A percentile compares a stretch with the other conserved stretches of the same genome.
Conservation (phyloP, 1,140 invertebrate species). For the Adoxophyes honmai region DNA sequence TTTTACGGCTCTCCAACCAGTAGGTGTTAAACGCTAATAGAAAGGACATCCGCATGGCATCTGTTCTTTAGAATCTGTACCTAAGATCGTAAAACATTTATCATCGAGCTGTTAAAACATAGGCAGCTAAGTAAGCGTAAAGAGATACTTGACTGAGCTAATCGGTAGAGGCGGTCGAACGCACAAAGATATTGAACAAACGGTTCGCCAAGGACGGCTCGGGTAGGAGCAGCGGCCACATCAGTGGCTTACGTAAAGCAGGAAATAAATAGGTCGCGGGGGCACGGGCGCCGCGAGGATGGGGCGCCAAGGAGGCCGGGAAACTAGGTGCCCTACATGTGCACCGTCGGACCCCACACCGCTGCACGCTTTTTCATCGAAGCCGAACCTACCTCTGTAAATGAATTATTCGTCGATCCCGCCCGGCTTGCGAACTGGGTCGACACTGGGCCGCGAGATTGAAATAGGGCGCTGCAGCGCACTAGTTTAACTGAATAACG, state of each 20-base stretch:
- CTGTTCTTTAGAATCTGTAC: no score
- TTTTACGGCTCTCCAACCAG: no score
- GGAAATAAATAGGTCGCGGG: conserved; percentile 54
- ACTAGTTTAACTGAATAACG: no score
- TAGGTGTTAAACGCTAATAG: no score
- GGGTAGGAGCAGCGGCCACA: not conserved
- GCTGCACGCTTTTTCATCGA: conserved; percentile 43
- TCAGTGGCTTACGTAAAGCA: conserved; percentile 38
- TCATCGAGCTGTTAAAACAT: no score
- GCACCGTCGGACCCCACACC: conserved; percentile 22
- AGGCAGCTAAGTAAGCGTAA: no score
- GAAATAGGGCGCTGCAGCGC: conserved; percentile 1
- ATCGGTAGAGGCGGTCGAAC: not conserved
- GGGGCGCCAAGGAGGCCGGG: conserved; percentile 19
- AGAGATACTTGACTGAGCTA: no score
- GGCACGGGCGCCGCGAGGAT: conserved; percentile 26
- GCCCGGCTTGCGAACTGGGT: conserved; percentile 11
- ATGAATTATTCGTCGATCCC: conserved; percentile 38
- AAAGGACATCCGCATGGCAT: no score
- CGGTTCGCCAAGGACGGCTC: not conserved
- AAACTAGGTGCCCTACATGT: conserved; percentile 62
- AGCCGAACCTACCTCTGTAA: conserved; percentile 28
- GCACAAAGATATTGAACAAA: not conserved
- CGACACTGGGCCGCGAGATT: not conserved
- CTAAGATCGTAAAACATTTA: no score